phyloP scores from a whole-genome alignment of 2,888 invertebrate genomes.

The Strigamia maritima region DNA sequence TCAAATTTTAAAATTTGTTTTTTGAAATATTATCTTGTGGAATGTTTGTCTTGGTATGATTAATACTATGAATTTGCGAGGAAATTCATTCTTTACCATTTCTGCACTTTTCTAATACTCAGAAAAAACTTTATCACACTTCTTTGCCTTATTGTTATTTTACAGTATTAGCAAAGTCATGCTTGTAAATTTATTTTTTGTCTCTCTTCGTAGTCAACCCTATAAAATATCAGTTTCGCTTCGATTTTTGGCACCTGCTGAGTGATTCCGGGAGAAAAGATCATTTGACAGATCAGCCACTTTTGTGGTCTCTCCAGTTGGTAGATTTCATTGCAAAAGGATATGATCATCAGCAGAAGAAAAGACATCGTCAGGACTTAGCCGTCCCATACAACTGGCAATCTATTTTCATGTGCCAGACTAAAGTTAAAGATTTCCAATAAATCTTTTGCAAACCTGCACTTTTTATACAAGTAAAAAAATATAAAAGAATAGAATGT shows the following conservation, averaged over 20 bases:
- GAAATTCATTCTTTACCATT: too few relatives aligned
- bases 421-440: not conserved
- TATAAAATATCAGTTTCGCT: conserved; percentile 72
- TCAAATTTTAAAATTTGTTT: too few relatives aligned
- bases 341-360: conserved; percentile 92
- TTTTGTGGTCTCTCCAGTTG: conserved; percentile 68
- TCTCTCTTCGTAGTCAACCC: conserved; percentile 76
- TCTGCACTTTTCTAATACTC: too few relatives aligned
- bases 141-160: not conserved
- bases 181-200: conserved; percentile 41
- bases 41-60: too few relatives aligned
- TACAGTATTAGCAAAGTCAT: too few relatives aligned
- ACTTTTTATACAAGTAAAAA: not conserved
- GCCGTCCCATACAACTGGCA: conserved; percentile 91
- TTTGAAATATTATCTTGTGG: too few relatives aligned
- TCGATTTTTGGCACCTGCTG: conserved; percentile 48
- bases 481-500: not conserved
- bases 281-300: conserved; percentile 76
- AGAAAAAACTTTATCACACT: too few relatives aligned
- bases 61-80: too few relatives aligned
- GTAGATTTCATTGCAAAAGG: conserved; percentile 82
- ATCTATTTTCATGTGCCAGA: conserved; percentile 60
- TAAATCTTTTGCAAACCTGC: not conserved
- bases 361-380: conserved; percentile 86
- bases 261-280: conserved; percentile 66